Evolutionary conservation across 2,113 vertebrate species (phyloP).

Genomic region (Tapirus terrestris): DNA sequence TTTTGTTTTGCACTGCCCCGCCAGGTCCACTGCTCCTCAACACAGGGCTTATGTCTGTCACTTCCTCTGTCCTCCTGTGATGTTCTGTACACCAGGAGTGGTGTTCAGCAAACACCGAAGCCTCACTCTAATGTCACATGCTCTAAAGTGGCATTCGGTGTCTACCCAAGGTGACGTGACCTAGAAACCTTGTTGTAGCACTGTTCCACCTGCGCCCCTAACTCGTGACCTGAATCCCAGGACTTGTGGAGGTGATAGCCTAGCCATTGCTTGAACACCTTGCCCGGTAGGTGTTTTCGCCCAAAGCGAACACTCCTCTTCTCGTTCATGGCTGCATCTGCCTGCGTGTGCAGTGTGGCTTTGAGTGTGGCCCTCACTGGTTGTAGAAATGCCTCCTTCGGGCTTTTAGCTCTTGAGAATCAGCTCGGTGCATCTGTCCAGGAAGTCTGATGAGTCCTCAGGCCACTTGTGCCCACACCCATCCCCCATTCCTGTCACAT

Average conservation of each 20-base stretch:
- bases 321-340: not conserved
- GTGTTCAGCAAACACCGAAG: not conserved
- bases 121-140: rapidly evolving
- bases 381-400: not conserved
- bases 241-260: not conserved
- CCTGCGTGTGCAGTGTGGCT: not conserved
- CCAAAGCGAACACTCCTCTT: not conserved
- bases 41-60: rapidly evolving
- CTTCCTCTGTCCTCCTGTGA: not conserved
- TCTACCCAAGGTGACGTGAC: not conserved
- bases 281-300: not conserved
- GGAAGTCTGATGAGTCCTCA: not conserved
- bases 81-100: not conserved
- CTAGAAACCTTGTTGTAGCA: rapidly evolving
- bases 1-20: not conserved
- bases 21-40: not conserved
- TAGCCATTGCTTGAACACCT: not conserved
- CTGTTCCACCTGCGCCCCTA: no score
- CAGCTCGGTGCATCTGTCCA: not conserved
- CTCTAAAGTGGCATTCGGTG: rapidly evolving
- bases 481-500: not conserved
- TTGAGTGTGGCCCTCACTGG: no score
- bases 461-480: not conserved
- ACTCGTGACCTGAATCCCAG: not conserved
- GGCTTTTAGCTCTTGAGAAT: not conserved